Evolutionary conservation across 2,113 vertebrate species (phyloP).

Genomic region (Pipa parva): DNA sequence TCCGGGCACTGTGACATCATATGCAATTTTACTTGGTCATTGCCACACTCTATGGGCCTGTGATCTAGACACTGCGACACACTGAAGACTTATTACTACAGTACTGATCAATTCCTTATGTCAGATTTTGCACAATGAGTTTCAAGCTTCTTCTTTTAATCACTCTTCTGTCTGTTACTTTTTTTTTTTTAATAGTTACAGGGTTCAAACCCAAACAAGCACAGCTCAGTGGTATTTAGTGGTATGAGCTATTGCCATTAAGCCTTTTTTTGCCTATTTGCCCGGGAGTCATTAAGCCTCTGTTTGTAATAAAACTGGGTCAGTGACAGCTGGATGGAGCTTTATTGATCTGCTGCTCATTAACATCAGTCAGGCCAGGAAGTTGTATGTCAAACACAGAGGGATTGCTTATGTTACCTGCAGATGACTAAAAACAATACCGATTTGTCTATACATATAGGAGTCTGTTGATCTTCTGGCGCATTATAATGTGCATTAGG

Average conservation of each 20-base stretch:
- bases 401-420: too few species aligned
- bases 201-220: slow-evolving; percentile 18
- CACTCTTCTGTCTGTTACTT: too few species aligned
- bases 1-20: too few species aligned
- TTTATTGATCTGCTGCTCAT: slow-evolving; percentile 36
- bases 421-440: too few species aligned
- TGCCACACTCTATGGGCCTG: too few species aligned
- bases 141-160: too few species aligned
- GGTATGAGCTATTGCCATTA: slow-evolving; percentile 11
- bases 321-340: slow-evolving; percentile 21
- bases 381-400: slow-evolving; percentile 17
- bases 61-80: slow-evolving; percentile 20
- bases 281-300: slow-evolving; percentile 5
- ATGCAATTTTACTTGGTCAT: too few species aligned
- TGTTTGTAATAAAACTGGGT: slow-evolving; percentile 34
- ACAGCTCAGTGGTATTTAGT: slow-evolving; percentile 2
- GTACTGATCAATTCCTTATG: too few species aligned
- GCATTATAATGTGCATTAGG: too few species aligned
- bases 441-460: too few species aligned
- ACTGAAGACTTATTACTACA: neutral
- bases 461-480: too few species aligned
- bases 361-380: slow-evolving; percentile 19
- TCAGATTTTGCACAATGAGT: too few species aligned
- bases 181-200: neutral
- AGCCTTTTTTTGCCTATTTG: slow-evolving; percentile 27